Evolutionary conservation across 2,113 vertebrate species (phyloP).

Genomic region (Corythoichthys haematopterus): DNA sequence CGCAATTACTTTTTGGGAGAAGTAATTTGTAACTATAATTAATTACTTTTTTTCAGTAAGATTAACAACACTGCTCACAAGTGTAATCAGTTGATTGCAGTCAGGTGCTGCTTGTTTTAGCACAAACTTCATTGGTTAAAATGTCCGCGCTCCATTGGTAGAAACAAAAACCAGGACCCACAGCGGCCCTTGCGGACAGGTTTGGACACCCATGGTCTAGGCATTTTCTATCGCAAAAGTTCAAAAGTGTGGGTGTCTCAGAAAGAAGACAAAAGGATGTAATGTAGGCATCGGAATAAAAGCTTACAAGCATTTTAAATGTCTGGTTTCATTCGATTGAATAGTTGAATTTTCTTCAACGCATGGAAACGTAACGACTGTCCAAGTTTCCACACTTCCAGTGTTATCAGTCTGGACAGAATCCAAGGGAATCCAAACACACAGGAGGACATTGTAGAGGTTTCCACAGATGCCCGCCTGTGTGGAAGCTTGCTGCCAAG

Average conservation of each 20-base stretch:
- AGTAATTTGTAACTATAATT: too few species aligned
- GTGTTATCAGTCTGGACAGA: neutral
- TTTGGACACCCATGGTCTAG: too few species aligned
- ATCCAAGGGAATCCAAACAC: slow-evolving; percentile 53
- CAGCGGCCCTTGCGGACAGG: too few species aligned
- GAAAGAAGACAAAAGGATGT: neutral
- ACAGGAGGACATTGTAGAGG: slow-evolving; percentile 54
- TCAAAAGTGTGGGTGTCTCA: neutral
- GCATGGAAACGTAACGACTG: neutral
- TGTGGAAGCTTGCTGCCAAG: slow-evolving; percentile 23
- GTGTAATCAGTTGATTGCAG: too few species aligned
- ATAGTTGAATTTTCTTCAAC: neutral
- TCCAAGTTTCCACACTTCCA: neutral
- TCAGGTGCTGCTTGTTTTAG: too few species aligned
- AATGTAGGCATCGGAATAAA: neutral
- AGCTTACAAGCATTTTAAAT: neutral
- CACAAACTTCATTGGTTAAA: too few species aligned
- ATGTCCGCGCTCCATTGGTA: too few species aligned
- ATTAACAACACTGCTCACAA: too few species aligned
- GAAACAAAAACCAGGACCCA: too few species aligned
- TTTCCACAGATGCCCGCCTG: slow-evolving; percentile 30
- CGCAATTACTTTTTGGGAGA: too few species aligned
- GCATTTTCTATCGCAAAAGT: neutral
- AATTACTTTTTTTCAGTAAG: too few species aligned
- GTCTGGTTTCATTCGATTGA: neutral